Evolutionary conservation across 2,797 vertebrate genomes (phyloP), one percentile per base, ranked within the genome.

Genomic region (Coracias cyanogaster): DNA sequence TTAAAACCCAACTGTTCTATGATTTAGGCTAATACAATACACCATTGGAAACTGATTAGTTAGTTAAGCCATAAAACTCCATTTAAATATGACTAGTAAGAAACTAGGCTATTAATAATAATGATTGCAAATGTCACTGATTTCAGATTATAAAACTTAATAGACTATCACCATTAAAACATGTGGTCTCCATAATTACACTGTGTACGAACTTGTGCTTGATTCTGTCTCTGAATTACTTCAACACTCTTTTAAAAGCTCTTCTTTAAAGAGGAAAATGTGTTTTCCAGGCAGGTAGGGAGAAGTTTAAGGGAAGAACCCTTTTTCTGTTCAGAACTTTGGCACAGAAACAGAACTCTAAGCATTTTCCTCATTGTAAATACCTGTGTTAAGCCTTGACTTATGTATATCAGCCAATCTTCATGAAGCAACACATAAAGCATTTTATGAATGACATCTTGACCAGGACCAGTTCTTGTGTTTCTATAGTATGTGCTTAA

Each of bases 41-140:
- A 77, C 70, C 67, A 94, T 41, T 93, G 89, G 64, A 91, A 90
- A 49, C 51, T 81, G 95, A 96, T 97, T 92, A 90, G 90, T 80
- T 89, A 91, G 94, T 84, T 92, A 96, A 92, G 45, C 58, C 71
- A 85, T 97, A 94, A 97, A 96, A 51, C 57, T 89, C 67, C 35
- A 90, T 90, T 97, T 96, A 94, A 94, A 96, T 91, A 86, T 54
- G 67, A 94, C 81, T 93, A 83, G 89, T 85, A 89, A 94, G 83
- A 95, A 96, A 90, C 77, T 22, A 52, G 54, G 71, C 49, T 93
- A 94, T 97, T 97, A 97, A 96, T 97, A 96, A 95, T 91, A 78
- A 97, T 96, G 94, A 97, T 96, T 90, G 95, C 61, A 96, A 97
- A 97, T 96, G 96, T 96, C 97, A 97, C 94, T 92, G 90, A 94